Evolutionary conservation across 2,797 vertebrate species (phyloP).

Genomic region (Pseudomugil gertrudae): DNA sequence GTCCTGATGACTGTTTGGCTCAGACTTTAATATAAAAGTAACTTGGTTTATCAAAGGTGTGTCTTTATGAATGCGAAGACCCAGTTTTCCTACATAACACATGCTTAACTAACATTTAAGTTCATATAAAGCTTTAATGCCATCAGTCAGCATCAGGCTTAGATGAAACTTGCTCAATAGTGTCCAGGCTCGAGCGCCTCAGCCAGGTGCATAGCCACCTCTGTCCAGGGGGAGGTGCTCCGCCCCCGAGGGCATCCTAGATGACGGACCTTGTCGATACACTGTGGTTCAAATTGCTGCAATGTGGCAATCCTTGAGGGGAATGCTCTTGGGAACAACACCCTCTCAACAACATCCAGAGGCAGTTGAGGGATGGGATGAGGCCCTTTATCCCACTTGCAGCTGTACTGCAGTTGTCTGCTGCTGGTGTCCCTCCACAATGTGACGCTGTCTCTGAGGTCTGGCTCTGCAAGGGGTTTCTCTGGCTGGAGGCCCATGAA

Average conservation of each 20-base stretch:
- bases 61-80: too few relatives aligned
- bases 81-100: too few relatives aligned
- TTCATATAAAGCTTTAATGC: constrained; percentile 23
- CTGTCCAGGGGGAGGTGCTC: constrained; percentile 71
- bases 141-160: not conserved
- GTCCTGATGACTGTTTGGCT: too few relatives aligned
- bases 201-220: constrained; percentile 78
- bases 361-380: constrained; percentile 61
- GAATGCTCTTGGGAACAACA: constrained; percentile 71
- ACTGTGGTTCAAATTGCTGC: constrained; percentile 43
- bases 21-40: too few relatives aligned
- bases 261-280: constrained; percentile 58
- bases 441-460: constrained; percentile 58
- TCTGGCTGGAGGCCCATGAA: constrained; percentile 48
- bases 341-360: constrained; percentile 66
- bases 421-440: constrained; percentile 41
- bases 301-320: constrained; percentile 59
- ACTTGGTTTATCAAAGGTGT: too few relatives aligned
- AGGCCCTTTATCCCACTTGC: constrained; percentile 54
- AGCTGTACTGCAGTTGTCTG: constrained; percentile 30
- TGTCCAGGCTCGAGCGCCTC: constrained; percentile 71
- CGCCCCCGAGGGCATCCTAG: constrained; percentile 26
- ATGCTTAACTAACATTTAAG: not conserved
- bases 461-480: constrained; percentile 26
- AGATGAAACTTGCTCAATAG: constrained; percentile 44